Evolutionary conservation across 1,140 invertebrate genomes (phyloP).

Genomic region (Drosophila tsacasi): DNA sequence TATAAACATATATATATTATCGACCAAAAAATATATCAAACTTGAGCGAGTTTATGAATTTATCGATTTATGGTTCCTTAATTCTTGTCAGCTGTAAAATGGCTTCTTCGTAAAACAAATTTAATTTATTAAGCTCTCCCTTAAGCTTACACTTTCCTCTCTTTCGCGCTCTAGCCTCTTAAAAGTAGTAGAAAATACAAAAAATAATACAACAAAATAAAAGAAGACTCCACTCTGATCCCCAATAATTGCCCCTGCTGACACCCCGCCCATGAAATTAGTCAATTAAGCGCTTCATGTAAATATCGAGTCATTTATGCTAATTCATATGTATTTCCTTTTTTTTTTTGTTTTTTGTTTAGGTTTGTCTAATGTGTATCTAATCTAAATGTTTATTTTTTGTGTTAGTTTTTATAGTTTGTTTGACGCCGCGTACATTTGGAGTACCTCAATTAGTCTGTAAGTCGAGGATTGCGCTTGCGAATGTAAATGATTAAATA

Average conservation of each 20-base stretch:
- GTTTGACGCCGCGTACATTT: slow-evolving; percentile 63
- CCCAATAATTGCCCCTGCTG: slow-evolving; percentile 7
- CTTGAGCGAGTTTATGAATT: background rate
- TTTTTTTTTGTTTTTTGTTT: slow-evolving; percentile 26
- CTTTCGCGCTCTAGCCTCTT: background rate
- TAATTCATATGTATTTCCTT: slow-evolving; percentile 51
- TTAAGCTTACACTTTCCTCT: slow-evolving; percentile 33
- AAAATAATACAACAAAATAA: background rate
- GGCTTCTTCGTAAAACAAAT: slow-evolving; percentile 24
- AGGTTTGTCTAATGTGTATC: slow-evolving; percentile 33
- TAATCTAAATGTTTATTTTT: slow-evolving; percentile 40
- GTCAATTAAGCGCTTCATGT: slow-evolving; percentile 78
- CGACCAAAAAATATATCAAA: background rate
- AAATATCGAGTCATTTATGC: slow-evolving; percentile 83
- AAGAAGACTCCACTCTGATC: background rate
- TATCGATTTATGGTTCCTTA: background rate
- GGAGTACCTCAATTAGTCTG: slow-evolving; percentile 71
- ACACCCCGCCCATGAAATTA: slow-evolving; percentile 34
- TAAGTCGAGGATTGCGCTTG: slow-evolving; percentile 48
- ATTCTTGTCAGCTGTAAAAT: background rate
- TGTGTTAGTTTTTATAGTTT: slow-evolving; percentile 39
- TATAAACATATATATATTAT: background rate
- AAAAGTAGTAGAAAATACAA: background rate
- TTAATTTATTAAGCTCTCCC: slow-evolving; percentile 71
- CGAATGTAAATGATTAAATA: slow-evolving; percentile 29